Percentiles rank a stretch among this genome's conserved stretches.
phyloP scores from a whole-genome alignment of 2,888 invertebrate species.

The Eurytoma californica region DNA sequence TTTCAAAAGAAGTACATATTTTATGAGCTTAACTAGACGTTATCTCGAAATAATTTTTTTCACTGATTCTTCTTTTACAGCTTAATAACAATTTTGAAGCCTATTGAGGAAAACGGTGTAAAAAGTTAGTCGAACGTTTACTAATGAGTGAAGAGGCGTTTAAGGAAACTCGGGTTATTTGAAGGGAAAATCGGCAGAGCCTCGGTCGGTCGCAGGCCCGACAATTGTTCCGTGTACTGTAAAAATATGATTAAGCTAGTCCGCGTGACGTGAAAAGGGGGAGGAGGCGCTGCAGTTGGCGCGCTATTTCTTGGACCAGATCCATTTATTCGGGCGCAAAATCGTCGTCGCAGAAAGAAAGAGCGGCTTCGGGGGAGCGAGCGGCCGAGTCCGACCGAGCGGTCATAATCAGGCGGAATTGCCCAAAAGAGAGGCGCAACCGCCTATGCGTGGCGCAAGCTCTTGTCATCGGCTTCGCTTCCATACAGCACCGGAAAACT shows the following conservation, averaged over 20 bases:
- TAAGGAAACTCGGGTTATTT: too few relatives aligned
- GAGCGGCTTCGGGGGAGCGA: background rate
- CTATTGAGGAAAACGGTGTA: too few relatives aligned
- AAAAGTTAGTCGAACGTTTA: too few relatives aligned
- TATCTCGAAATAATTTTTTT: background rate
- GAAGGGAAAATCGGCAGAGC: background rate
- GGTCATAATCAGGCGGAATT: slow-evolving; percentile 70
- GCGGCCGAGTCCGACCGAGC: slow-evolving; percentile 60
- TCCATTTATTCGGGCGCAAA: slow-evolving; percentile 57
- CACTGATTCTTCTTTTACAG: too few relatives aligned
- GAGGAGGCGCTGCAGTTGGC: slow-evolving; percentile 18
- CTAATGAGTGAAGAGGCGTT: too few relatives aligned
- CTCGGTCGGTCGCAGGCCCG: background rate
- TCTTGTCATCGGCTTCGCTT: slow-evolving; percentile 46
- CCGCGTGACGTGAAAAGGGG: slow-evolving; percentile 39
- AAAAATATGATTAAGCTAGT: slow-evolving; percentile 47
- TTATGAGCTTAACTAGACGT: slow-evolving; percentile 23
- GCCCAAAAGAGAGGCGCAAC: slow-evolving; percentile 67
- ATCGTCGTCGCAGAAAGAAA: slow-evolving; percentile 59
- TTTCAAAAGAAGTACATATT: slow-evolving; percentile 8
- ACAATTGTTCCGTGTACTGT: slow-evolving; percentile 9
- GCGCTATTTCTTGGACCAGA: background rate
- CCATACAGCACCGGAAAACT: slow-evolving; percentile 46
- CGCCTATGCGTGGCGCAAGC: slow-evolving; percentile 41
- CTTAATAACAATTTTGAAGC: too few relatives aligned